Conservation (phyloP, 2,797 vertebrate species). For the Argentina silus region DNA sequence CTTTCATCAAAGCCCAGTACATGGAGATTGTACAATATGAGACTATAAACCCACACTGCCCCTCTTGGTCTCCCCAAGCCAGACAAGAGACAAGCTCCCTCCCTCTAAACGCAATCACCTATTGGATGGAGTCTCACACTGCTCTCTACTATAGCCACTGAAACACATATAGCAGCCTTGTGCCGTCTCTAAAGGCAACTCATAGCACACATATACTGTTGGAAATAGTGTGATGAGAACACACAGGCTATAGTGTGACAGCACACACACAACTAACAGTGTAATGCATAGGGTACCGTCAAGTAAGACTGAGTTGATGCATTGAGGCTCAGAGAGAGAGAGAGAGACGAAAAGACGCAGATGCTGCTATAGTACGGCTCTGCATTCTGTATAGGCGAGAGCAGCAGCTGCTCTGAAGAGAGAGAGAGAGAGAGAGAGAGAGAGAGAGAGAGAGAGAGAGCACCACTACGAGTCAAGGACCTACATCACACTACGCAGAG, state of each 20-base stretch:
- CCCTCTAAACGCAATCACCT: background rate
- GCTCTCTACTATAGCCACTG: background rate
- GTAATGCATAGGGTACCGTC: slow-evolving; percentile 6
- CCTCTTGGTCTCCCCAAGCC: background rate
- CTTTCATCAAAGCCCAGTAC: background rate
- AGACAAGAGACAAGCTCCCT: background rate
- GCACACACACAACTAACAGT: background rate
- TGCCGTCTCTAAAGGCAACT: background rate
- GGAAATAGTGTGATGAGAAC: background rate
- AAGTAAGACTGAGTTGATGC: slow-evolving; percentile 50
- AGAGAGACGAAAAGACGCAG: slow-evolving; percentile 24
- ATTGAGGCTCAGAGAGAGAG: slow-evolving; percentile 48
- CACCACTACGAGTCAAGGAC: slow-evolving; percentile 12
- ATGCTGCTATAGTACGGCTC: slow-evolving; percentile 48
- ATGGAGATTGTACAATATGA: background rate
- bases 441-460: background rate
- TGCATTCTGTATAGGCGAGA: slow-evolving; percentile 54
- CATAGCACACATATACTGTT: background rate
- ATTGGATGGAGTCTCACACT: background rate
- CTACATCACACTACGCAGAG: slow-evolving; percentile 10
- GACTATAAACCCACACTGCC: no score
- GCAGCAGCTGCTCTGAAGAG: slow-evolving; percentile 50
- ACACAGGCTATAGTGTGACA: background rate
- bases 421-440: background rate
- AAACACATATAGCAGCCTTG: background rate